These are phyloP conservation scores for Nephrotoma appendiculata DNA, from an alignment of 2,888 invertebrate genomes.

Conservation along the genomic window DNA sequence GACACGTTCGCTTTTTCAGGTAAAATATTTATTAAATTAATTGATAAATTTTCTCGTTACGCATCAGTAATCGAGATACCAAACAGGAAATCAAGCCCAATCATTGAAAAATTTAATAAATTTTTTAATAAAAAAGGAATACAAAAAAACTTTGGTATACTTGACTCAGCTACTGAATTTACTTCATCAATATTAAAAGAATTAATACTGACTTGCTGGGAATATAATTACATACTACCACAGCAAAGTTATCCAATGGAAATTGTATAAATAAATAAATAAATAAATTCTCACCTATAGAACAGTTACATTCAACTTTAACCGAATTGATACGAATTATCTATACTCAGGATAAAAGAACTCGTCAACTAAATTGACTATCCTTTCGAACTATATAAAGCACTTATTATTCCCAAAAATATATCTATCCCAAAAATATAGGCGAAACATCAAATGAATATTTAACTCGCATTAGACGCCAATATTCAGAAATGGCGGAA, in stretches of 20 bases:
- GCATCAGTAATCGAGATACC: neutral
- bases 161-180: neutral
- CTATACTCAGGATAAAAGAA: no score
- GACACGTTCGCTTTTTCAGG: neutral
- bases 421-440: no score
- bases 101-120: slow-evolving; percentile 5
- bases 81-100: neutral
- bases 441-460: no score
- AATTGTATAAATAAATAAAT: no score
- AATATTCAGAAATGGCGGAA: no score
- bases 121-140: slow-evolving; percentile 7
- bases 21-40: neutral
- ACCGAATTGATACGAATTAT: no score
- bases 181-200: neutral
- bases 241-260: neutral
- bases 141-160: neutral
- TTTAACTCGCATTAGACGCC: no score
- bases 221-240: neutral
- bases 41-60: neutral
- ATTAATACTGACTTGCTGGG: neutral
- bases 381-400: no score
- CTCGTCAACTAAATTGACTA: no score
- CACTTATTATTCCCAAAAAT: no score
- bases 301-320: no score
- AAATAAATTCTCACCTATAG: no score